These are phyloP conservation scores for Cataglyphis cursor DNA, from an alignment of 2,888 invertebrate genomes.

Conservation along the genomic window DNA sequence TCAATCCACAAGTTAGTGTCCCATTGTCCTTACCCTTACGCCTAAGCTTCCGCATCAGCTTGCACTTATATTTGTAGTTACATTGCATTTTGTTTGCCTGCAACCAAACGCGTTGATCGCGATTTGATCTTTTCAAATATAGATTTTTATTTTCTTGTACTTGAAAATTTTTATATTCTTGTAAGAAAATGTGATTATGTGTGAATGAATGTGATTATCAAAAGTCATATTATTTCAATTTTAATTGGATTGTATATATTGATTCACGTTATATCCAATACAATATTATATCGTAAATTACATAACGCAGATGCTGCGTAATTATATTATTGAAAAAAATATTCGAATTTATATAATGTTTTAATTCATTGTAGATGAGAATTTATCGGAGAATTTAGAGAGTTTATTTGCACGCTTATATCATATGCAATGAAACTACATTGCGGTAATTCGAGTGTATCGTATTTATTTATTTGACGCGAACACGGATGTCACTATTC, in stretches of 20 bases:
- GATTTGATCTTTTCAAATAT: constrained; percentile 1
- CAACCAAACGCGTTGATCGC: neutral
- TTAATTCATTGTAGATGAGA: neutral
- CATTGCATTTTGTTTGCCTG: neutral
- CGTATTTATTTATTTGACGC: constrained; percentile 30
- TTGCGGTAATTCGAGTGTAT: constrained; percentile 40
- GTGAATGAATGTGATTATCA: neutral
- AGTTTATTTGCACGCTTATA: constrained; percentile 29
- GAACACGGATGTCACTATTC: constrained; percentile 30
- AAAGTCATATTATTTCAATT: neutral
- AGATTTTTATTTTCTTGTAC: neutral
- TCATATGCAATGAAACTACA: constrained; percentile 19
- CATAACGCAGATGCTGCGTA: neutral
- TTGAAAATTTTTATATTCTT: neutral
- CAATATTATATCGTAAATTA: neutral
- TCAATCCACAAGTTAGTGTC: constrained; percentile 90
- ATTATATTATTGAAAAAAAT: neutral
- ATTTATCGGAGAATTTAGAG: constrained; percentile 15
- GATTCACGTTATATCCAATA: neutral
- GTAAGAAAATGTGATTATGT: neutral
- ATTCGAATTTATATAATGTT: neutral
- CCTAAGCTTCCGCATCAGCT: constrained; percentile 57
- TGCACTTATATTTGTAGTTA: constrained; percentile 19
- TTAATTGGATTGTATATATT: neutral
- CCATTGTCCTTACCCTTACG: constrained; percentile 72